A percentile compares a stretch with the other conserved stretches of the same genome.
Evolutionary conservation across 2,888 invertebrate genomes (phyloP).

Genomic region (Ferdinandea cuprea): DNA sequence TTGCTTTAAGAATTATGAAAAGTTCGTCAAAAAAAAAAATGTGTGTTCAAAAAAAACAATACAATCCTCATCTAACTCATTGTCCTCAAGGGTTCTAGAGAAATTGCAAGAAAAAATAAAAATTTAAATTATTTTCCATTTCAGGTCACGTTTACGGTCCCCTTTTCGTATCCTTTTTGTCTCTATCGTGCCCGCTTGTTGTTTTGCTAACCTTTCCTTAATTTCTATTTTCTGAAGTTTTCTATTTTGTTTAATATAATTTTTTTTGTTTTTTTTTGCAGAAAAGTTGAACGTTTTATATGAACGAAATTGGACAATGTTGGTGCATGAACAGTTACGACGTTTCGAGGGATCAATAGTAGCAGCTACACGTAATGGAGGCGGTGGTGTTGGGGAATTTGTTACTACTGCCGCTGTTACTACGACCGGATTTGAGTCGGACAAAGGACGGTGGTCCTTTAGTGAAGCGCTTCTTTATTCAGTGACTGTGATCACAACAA

Average conservation of each 20-base stretch:
- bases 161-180: slow-evolving; percentile 43
- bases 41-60: slow-evolving; percentile 4
- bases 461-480: slow-evolving; percentile 93
- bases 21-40: slow-evolving; percentile 14
- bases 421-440: slow-evolving; percentile 80
- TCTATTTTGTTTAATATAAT: slow-evolving; percentile 29
- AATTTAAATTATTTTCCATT: slow-evolving; percentile 18
- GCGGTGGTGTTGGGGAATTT: slow-evolving; percentile 50
- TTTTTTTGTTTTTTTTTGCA: slow-evolving; percentile 79
- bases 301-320: slow-evolving; percentile 91
- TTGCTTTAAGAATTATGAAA: slow-evolving; percentile 17
- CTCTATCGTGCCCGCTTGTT: neutral
- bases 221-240: slow-evolving; percentile 23
- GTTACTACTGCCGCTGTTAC: slow-evolving; percentile 47
- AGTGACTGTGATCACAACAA: slow-evolving; percentile 93
- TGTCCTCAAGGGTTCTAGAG: slow-evolving; percentile 19
- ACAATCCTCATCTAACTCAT: neutral
- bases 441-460: slow-evolving; percentile 88
- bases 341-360: slow-evolving; percentile 92
- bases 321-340: slow-evolving; percentile 90
- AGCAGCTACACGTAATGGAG: slow-evolving; percentile 87
- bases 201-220: slow-evolving; percentile 40
- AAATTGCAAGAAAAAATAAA: slow-evolving; percentile 16
- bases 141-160: slow-evolving; percentile 59
- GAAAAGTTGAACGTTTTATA: slow-evolving; percentile 92